Evolutionary conservation across 2,797 vertebrate species (phyloP), one percentile per base, ranked within the genome.

Genomic region (Sternotherus odoratus): DNA sequence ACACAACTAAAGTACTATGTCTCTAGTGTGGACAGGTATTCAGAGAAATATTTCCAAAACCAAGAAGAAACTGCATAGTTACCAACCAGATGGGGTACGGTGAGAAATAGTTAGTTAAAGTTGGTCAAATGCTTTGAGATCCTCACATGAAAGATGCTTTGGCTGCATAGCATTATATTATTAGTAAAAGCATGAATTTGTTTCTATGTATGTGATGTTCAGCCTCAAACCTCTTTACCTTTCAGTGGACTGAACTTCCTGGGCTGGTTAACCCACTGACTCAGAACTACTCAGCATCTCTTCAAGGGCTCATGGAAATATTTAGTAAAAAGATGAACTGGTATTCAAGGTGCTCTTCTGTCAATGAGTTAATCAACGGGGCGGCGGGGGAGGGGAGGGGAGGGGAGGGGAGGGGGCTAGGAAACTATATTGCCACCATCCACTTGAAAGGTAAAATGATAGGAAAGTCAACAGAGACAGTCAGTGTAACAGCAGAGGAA

Each of bases 11-110:
- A 72, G 53, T 6, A 43, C 4, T 3, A 11, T 60, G 81, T 74
- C 57, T 48, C 24, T 77, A 66, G 57, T 83, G 69, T 50, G 39
- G 63, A 50, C 6, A 63, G 63, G 77, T 83, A 56, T 94, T 57
- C 79, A 88, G 84, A 94, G 39, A 9, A 94, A 2, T 39, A 78
- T 77, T 95, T 82, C 49, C 60, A 94, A 74, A 92, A 69, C 48
- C 82, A 94, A 93, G 50, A 0, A 13, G 16, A 92, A 93, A 85
- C 93, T 23, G 43, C 19, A 53, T 0, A 57, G 23, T 13, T 82
- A 85, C 5, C 11, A 16, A 69, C 51, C 66, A 91, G 85, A 82
- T 33, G 4, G 16, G 12, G 19, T 17, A 80, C 4, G 1, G 11
- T 24, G 49, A 89, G 2, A 81, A 83, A 51, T 15, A 17, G 36